A percentile compares a stretch with the other conserved stretches of the same genome.
These are phyloP conservation scores for Morinoia aosen DNA, from an alignment of 2,888 invertebrate genomes.

Conservation along the genomic window DNA sequence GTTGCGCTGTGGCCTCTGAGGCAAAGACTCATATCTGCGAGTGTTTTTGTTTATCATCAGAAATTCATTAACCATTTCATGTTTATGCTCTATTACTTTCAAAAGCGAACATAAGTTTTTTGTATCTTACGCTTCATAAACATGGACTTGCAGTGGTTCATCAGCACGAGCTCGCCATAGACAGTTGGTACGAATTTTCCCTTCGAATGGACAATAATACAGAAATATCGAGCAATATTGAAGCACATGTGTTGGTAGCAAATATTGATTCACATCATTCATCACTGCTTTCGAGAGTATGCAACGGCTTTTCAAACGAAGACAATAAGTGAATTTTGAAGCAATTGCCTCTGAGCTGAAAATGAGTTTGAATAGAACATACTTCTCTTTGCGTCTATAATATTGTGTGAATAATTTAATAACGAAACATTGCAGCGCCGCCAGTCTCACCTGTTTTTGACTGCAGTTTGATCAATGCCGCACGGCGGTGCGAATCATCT, in stretches of 20 bases:
- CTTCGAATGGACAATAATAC: background rate
- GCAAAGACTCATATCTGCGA: too few relatives aligned
- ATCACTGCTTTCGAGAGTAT: too few relatives aligned
- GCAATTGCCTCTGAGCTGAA: background rate
- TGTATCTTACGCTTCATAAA: too few relatives aligned
- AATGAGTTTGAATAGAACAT: background rate
- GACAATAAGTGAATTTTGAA: background rate
- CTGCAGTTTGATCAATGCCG: background rate
- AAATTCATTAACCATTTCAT: too few relatives aligned
- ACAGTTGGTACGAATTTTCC: too few relatives aligned
- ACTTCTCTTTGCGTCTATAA: background rate
- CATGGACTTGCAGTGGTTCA: too few relatives aligned
- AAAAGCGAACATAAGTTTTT: too few relatives aligned
- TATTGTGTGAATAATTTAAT: background rate
- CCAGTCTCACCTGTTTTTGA: background rate
- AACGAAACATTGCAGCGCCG: background rate
- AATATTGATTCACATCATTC: background rate
- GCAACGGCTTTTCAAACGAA: background rate
- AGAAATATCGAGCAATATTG: background rate
- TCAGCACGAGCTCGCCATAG: too few relatives aligned
- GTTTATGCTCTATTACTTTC: too few relatives aligned
- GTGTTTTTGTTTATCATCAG: too few relatives aligned
- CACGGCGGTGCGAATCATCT: background rate
- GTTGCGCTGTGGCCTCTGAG: too few relatives aligned
- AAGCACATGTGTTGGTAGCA: background rate